Conservation (phyloP, 2,797 vertebrate species). For the Amazona ochrocephala region DNA sequence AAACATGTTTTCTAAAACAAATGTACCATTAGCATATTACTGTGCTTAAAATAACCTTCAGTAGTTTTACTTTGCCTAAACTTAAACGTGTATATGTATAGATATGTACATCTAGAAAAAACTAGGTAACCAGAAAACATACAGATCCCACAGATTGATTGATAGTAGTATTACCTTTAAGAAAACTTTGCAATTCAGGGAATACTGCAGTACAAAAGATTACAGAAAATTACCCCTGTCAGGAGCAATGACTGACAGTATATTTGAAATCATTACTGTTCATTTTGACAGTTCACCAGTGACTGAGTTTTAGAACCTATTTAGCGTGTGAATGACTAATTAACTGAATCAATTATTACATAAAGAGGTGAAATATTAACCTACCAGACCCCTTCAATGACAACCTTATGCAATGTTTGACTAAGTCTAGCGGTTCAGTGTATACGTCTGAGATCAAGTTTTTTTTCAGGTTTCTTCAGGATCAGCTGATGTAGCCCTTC, state of each 20-base stretch:
- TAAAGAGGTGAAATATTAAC: slow-evolving; percentile 9
- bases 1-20: background rate
- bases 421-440: background rate
- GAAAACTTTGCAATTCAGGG: background rate
- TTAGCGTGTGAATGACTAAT: slow-evolving; percentile 38
- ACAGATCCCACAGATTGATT: background rate
- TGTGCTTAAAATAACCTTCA: background rate
- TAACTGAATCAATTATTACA: slow-evolving; percentile 31
- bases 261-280: slow-evolving; percentile 46
- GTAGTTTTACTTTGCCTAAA: background rate
- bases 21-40: background rate
- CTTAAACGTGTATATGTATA: background rate
- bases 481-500: background rate
- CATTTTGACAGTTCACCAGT: slow-evolving; percentile 44
- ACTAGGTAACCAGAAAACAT: background rate
- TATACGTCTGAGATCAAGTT: background rate
- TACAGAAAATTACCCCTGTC: background rate
- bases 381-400: background rate
- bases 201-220: background rate
- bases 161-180: background rate
- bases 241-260: slow-evolving; percentile 31
- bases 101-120: background rate
- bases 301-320: slow-evolving; percentile 26
- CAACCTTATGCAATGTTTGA: background rate
- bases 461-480: background rate